These are phyloP conservation scores for Nemopilema nomurai DNA, from an alignment of 30 jellyfish, hydroid and myxozoan genomes.

Conservation along the genomic window DNA sequence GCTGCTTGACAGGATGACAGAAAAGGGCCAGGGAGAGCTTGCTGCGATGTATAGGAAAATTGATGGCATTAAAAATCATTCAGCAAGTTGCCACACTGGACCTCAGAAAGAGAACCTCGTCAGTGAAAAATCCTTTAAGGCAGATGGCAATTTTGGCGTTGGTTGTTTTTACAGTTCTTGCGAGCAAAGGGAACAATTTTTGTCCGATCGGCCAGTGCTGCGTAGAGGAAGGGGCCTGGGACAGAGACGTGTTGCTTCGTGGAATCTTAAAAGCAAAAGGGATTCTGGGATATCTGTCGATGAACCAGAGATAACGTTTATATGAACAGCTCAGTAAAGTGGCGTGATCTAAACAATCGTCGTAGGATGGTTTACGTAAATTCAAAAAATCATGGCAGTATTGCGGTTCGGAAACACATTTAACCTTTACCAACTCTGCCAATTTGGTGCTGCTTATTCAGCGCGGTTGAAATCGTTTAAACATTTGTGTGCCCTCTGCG, in stretches of 20 bases:
- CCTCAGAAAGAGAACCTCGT: neutral
- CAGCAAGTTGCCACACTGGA: neutral
- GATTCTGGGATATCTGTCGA: conserved; percentile 66
- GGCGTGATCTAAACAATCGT: no score
- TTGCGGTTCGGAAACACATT: no score
- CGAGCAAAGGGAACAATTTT: conserved; percentile 28
- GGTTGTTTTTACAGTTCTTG: conserved; percentile 25
- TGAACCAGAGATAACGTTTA: conserved; percentile 19
- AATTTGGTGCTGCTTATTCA: no score
- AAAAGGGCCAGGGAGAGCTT: conserved; percentile 35
- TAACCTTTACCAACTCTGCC: no score
- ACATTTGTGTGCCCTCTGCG: no score
- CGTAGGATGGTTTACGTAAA: no score
- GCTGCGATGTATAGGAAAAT: conserved; percentile 44
- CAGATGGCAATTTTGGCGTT: neutral
- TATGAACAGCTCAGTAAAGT: no score
- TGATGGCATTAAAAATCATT: neutral
- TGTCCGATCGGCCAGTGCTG: conserved; percentile 10
- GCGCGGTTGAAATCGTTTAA: no score
- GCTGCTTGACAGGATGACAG: conserved; percentile 25
- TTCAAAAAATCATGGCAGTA: no score
- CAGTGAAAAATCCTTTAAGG: neutral
- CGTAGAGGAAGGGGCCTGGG: conserved; percentile 24
- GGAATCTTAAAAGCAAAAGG: conserved; percentile 47
- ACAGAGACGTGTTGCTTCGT: conserved; percentile 26